Base-by-base conservation (phyloP, 2,888 invertebrate species). In the Chelonus formosanus region DNA sequence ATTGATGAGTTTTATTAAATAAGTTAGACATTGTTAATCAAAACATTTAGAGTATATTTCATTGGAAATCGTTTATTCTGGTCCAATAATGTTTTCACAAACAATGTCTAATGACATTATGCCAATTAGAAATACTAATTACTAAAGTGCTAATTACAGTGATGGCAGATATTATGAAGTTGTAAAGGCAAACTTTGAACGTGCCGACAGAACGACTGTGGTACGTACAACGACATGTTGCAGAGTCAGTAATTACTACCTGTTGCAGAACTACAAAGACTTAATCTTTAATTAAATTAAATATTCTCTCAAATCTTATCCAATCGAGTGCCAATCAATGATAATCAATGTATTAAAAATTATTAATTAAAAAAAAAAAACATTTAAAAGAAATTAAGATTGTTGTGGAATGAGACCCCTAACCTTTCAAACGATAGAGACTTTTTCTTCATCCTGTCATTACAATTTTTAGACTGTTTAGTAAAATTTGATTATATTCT, bases 141-240 rank as follows among this genome's bases (percentile, higher is more conserved):
- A 20, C 20, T 20, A 20, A 20, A 20, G 20, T 20, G 31, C 34
- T 64, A 44, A 40, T 76, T 75, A 56, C 85, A 95, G 97, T 80
- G 99, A 99, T 84, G 99, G 99, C 1, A 93, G 98, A 67, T 99
- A 99, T 85, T 99, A 98, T 84, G 99, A 99, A 86, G 93, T 98
- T 74, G 98, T 98, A 44, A 97, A 98, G 85, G 98, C 98, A 0
- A 99, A 99, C 86, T 99, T 98, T 85, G 98, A 99, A 85, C 89
- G 99, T 77, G 98, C 99, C 0, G 99, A 98, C 85, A 90, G 99
- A 73, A 90, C 91, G 74, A 98, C 98, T 0, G 98, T 99, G 6
- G 98, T 99, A 0, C 88, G 99, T 65, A 97, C 98, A 3, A 94
- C 96, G 3, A 98, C 97, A 70, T 98, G 96, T 86, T 98, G 97